phyloP scores from a whole-genome alignment of 2,113 vertebrate genomes.

The Oxygymnocypris stewartii region DNA sequence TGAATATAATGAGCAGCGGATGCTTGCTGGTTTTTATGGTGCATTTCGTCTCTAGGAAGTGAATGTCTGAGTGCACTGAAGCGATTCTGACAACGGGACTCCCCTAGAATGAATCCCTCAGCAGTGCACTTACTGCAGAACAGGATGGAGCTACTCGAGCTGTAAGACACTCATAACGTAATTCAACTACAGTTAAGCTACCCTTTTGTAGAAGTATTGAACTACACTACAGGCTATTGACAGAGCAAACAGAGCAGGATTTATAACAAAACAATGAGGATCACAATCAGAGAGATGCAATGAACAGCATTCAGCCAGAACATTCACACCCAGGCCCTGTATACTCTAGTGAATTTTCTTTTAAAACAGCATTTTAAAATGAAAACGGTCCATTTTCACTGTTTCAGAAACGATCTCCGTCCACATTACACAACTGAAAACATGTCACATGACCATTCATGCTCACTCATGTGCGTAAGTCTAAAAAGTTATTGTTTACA shows the following conservation, averaged over 20 bases:
- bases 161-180: neutral
- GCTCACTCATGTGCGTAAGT: no score
- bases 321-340: neutral
- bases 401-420: neutral
- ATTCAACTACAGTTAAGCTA: neutral
- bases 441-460: no score
- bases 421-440: no score
- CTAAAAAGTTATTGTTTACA: no score
- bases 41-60: neutral
- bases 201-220: neutral
- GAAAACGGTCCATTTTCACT: neutral
- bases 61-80: neutral
- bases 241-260: neutral
- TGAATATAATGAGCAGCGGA: constrained; percentile 1
- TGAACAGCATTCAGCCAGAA: neutral
- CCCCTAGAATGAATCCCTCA: neutral
- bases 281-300: neutral
- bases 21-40: neutral
- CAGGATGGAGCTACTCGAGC: neutral
- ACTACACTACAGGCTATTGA: neutral
- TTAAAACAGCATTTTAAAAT: no score
- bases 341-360: no score
- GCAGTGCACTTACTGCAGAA: neutral
- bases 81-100: neutral
- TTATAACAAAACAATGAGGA: neutral